Base-by-base conservation (phyloP, 2,797 vertebrate genomes). In the Phoebastria nigripes region DNA sequence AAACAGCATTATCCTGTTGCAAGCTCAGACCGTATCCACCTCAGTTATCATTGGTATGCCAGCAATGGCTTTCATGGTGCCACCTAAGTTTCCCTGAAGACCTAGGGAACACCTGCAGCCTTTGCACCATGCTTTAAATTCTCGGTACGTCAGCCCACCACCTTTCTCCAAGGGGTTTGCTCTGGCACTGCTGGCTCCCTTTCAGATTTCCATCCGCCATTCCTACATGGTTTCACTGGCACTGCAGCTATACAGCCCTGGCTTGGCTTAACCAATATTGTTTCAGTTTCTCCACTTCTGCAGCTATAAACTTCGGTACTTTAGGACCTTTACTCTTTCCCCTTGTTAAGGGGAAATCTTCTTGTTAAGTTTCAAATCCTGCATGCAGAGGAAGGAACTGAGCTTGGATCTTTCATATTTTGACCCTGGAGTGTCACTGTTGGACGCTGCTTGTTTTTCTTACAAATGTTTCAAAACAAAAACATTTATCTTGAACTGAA, bases 1-100 rank as follows among this genome's bases (percentile, higher is more conserved):
- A 93, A 95, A 96, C 62, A 87, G 78, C 90, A 84, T 96, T 96
- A 97, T 95, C 92, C 70, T 84, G 54, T 69, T 92, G 88, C 58
- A 84, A 44, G 77, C 78, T 94, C 79, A 90, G 73, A 3, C 18
- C 51, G 8, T n/a, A 58, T 58, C 51, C 55, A 90, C 54, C 46
- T 84, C 70, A 17, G 31, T 70, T 90, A 62, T 9, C 49, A 90
- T 3, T 62, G 46, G 26, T 81, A 20, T 18, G 28, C 77, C 73
- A 86, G 62, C 42, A 81, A 12, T 15, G 18, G 87, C 41, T 82
- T 88, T 49, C 31, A 8, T 9, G 21, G 10, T 58, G 18, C 39
- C 19, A 28, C 41, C 7, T 8, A 41, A 25, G 44, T n/a, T 92
- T 26, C 42, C 46, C 66, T 44, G 42, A 72, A 65, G 37, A 39